Evolutionary conservation across 2,113 vertebrate genomes (phyloP), one percentile per base, ranked within the genome.

Genomic region (Herpetotheres cachinnans): DNA sequence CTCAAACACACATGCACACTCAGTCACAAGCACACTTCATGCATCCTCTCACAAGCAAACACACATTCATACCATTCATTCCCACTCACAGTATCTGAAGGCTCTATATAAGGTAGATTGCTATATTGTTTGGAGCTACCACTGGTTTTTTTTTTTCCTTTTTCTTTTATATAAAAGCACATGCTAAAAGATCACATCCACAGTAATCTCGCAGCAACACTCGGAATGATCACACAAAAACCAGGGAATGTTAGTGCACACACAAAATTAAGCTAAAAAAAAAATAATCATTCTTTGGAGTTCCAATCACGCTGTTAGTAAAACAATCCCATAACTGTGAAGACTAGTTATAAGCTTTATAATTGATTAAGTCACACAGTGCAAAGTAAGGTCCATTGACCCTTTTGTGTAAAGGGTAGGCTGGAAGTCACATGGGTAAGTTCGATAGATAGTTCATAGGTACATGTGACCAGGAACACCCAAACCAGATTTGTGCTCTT

Each of bases 181-280:
- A 98, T 98, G 98, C 98, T 98, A 98, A 98, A 98, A 98, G 98
- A 98, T 98, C 98, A 98, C 95, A n/a, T 98, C 98, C 98, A 98
- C 97, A 95, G 98, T 98, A 98, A 98, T 98, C 98, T 98, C 78
- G 98, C 98, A 98, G 98, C 98, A 98, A 98, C 98, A 98, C 97
- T 98, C 81, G 67, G 98, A 98, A 98, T 98, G 98, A 98, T 99
- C 98, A 99, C 98, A 98, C 98, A 96, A 98, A 98, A 98, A 95
- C 97, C 98, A 98, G 98, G 98, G 98, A 99, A 99, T 98, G 98
- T 99, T 98, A 99, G 98, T 98, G 98, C 98, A 98, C 98, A 98
- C 98, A 98, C 96, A 96, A 97, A 98, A 98, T 98, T 97, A 98
- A 98, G 97, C 98, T 97, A 97, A 98, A 98, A 97, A 98, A 97